Base-by-base conservation (phyloP, 2,113 vertebrate genomes). In the Lanius collurio region DNA sequence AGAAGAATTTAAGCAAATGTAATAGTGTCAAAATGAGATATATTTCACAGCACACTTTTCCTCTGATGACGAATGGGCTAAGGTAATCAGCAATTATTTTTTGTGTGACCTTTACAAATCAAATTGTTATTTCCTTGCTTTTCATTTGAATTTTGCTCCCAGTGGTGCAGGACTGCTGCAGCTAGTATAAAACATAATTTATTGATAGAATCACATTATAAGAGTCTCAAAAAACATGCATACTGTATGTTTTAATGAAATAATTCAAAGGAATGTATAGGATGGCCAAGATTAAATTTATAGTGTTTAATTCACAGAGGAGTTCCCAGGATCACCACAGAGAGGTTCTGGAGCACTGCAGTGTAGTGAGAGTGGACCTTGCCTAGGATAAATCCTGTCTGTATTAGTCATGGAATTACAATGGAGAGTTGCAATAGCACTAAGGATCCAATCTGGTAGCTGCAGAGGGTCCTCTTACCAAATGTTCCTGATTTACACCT, bases 61-160 rank as follows among this genome's bases (percentile, higher is more conserved):
- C 46, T 63, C 46, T 94, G 95, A 91, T 63, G 84, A 97, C 75
- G 92, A 77, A 87, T 92, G 78, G 90, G 55, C 90, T 91, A 93
- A 94, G 49, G 41, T 83, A 82, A 97, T 92, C 74, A 57, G 47
- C 94, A 95, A 85, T 94, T 93, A 60, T 88, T 95, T 90, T 86
- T 94, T 75, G 55, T 67, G 91, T 97, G 82, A 91, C 68, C 76
- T 97, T 97, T 97, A 74, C 70, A 67, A 91, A 88, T 93, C 62
- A 95, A 95, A 89, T 88, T 37, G 27, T 55, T 95, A 87, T 81
- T 95, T 97, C 70, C 73, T 82, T 85, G 49, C 70, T 96, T 97
- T 95, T 88, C 70, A 84, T 90, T 95, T 64, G 47, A 65, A 64
- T 94, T 75, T 92, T 86, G 56, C 49, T 63, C 87, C 79, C 92